Evolutionary conservation across 2,888 invertebrate genomes (phyloP).

Genomic region (Monopis laevigella): DNA sequence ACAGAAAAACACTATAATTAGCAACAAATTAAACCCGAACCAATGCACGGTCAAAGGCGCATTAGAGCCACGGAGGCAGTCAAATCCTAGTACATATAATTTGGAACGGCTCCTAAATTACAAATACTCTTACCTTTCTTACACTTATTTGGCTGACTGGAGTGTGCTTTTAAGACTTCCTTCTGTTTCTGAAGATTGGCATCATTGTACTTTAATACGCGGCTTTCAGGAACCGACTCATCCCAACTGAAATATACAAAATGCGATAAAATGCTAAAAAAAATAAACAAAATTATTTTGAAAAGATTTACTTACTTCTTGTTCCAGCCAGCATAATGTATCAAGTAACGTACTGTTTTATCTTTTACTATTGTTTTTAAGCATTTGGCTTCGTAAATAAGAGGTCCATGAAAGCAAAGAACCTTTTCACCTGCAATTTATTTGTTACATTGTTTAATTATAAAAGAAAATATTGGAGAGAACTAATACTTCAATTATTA

Average conservation of each 20-base stretch:
- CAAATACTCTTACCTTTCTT: conserved; percentile 65
- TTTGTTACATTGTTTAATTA: conserved; percentile 2
- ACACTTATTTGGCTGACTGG: conserved; percentile 73
- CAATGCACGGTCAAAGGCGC: too few species aligned
- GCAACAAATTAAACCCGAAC: too few species aligned
- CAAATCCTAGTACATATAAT: too few species aligned
- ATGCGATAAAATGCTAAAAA: background rate
- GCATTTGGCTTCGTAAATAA: conserved; percentile 97
- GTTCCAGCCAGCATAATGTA: conserved; percentile 98
- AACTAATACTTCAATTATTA: background rate
- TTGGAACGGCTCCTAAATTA: too few species aligned
- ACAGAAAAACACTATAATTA: too few species aligned
- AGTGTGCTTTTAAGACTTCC: conserved; percentile 84
- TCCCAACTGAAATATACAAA: conserved; percentile 74
- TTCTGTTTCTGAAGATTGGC: conserved; percentile 88
- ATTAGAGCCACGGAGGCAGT: too few species aligned
- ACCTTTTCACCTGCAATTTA: conserved; percentile 82
- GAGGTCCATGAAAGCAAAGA: conserved; percentile 94
- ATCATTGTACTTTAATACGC: conserved; percentile 91
- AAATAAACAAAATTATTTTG: too few species aligned
- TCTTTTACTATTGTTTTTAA: conserved; percentile 86
- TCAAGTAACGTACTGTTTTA: conserved; percentile 88
- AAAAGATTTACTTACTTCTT: conserved; percentile 78
- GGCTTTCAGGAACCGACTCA: conserved; percentile 91
- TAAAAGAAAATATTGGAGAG: background rate